These are phyloP conservation scores for Megamerina dolium DNA, from an alignment of 2,888 invertebrate species.

Conservation along the genomic window DNA sequence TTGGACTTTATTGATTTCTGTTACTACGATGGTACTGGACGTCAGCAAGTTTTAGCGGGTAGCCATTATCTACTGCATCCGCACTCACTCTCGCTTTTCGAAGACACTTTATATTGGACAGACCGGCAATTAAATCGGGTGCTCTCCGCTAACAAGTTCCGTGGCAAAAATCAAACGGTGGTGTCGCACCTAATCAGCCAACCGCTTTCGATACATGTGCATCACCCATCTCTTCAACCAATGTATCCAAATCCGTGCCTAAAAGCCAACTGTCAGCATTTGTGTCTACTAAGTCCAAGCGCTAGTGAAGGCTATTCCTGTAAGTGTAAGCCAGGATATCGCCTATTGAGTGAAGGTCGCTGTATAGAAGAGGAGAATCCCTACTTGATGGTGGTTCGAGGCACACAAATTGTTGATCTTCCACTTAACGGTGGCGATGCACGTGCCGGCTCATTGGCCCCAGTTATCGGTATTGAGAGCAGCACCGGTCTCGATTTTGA, in stretches of 20 bases:
- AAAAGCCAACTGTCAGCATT: conserved; percentile 71
- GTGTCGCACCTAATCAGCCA: conserved; percentile 92
- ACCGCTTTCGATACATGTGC: conserved; percentile 90
- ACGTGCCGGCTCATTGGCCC: conserved; percentile 72
- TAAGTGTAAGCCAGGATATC: conserved; percentile 85
- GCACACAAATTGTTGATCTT: conserved; percentile 82
- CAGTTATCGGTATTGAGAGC: conserved; percentile 81
- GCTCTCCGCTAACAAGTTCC: conserved; percentile 85
- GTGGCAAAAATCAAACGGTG: conserved; percentile 85
- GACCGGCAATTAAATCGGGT: conserved; percentile 89
- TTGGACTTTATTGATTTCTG: conserved; percentile 97
- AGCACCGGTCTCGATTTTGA: conserved; percentile 91
- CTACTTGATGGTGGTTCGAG: conserved; percentile 84
- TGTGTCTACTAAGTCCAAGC: conserved; percentile 84
- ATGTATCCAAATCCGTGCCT: conserved; percentile 70
- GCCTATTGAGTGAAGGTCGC: conserved; percentile 59
- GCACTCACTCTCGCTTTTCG: conserved; percentile 90
- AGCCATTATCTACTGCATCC: conserved; percentile 93
- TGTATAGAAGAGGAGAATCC: conserved; percentile 82
- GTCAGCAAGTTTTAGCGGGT: conserved; percentile 80
- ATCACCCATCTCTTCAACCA: conserved; percentile 92
- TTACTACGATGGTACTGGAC: conserved; percentile 87
- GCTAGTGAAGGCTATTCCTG: conserved; percentile 69
- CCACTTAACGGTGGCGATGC: conserved; percentile 70
- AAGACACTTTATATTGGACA: conserved; percentile 95